These are phyloP conservation scores for Holacanthella duospinosa DNA, from an alignment of 2,888 invertebrate species.

Conservation along the genomic window DNA sequence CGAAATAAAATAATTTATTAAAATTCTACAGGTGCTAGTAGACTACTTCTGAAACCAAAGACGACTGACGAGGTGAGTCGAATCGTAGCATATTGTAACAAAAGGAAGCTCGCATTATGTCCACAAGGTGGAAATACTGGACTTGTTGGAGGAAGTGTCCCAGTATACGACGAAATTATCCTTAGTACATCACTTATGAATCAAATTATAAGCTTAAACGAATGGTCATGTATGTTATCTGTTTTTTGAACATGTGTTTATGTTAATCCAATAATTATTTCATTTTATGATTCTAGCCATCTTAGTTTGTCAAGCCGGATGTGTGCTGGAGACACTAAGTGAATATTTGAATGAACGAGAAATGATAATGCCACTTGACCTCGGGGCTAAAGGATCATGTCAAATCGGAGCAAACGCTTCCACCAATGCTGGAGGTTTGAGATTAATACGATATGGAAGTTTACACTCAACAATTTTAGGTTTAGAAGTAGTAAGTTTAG, in stretches of 20 bases:
- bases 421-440: conserved; percentile 93
- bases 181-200: conserved; percentile 77
- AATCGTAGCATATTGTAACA: conserved; percentile 75
- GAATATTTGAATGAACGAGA: conserved; percentile 57
- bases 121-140: conserved; percentile 95
- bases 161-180: conserved; percentile 93
- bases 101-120: conserved; percentile 72
- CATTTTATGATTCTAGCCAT: conserved; percentile 49
- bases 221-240: conserved; percentile 57
- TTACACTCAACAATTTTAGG: conserved; percentile 84
- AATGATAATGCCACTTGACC: conserved; percentile 89
- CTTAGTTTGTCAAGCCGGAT: conserved; percentile 81
- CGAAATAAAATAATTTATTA: not conserved
- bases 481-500: conserved; percentile 77
- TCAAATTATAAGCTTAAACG: conserved; percentile 68
- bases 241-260: not conserved
- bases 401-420: conserved; percentile 92
- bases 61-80: conserved; percentile 74
- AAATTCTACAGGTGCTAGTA: conserved; percentile 62
- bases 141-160: conserved; percentile 90
- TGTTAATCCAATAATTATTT: not conserved
- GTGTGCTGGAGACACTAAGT: conserved; percentile 77
- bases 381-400: conserved; percentile 81
- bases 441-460: conserved; percentile 87
- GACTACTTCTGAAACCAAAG: conserved; percentile 73